Percentiles rank a stretch among this genome's conserved stretches.
phyloP scores from a whole-genome alignment of 2,797 vertebrate genomes.

The Catharus ustulatus region DNA sequence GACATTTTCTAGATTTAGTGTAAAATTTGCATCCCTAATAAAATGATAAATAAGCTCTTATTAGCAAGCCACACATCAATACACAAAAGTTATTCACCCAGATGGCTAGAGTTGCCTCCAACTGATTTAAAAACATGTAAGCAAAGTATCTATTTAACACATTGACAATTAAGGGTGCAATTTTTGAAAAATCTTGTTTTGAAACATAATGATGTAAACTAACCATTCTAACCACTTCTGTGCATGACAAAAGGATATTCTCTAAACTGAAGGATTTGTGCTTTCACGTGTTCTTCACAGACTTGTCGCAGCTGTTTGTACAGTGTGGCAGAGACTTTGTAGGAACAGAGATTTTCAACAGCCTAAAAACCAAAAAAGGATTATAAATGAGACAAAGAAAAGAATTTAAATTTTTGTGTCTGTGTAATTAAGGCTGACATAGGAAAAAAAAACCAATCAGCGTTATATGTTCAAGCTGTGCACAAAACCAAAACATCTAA shows the following conservation, averaged over 20 bases:
- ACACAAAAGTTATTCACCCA: background rate
- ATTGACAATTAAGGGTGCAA: background rate
- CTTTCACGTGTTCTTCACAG: slow-evolving; percentile 83
- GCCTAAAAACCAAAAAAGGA: slow-evolving; percentile 71
- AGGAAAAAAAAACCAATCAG: background rate
- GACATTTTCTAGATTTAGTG: background rate
- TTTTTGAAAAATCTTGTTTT: background rate
- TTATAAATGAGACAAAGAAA: background rate
- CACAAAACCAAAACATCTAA: background rate
- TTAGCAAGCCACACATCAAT: background rate
- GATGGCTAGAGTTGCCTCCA: background rate
- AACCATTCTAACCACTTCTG: background rate
- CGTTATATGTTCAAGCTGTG: background rate
- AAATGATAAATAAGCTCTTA: background rate
- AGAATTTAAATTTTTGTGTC: background rate
- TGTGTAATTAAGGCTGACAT: background rate
- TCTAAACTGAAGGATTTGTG: slow-evolving; percentile 81
- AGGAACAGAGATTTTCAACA: slow-evolving; percentile 85
- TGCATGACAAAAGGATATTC: slow-evolving; percentile 81
- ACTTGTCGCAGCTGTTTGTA: slow-evolving; percentile 84
- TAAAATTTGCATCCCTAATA: background rate
- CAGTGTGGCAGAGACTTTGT: slow-evolving; percentile 81
- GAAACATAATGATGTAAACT: background rate
- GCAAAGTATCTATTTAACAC: background rate
- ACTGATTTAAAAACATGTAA: background rate